Evolutionary conservation across 2,888 invertebrate species (phyloP).

Genomic region (Epinotia brunnichana): DNA sequence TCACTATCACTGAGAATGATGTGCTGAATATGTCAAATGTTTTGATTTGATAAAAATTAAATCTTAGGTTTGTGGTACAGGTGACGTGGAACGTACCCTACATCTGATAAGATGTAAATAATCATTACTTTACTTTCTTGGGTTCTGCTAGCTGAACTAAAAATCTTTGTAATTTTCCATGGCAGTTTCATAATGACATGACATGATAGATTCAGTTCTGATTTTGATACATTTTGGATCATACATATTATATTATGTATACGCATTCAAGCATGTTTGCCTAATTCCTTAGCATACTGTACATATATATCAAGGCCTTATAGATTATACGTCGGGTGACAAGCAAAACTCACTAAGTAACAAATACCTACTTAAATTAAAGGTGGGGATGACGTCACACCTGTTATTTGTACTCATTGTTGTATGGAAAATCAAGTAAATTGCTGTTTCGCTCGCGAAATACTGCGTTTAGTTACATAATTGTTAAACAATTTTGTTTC

Average conservation of each 20-base stretch:
- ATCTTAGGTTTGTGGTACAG: conserved; percentile 55
- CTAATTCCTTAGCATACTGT: background rate
- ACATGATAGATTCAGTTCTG: background rate
- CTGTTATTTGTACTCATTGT: too few relatives aligned
- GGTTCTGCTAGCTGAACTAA: background rate
- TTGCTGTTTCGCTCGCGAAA: too few relatives aligned
- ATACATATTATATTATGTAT: background rate
- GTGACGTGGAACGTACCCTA: conserved; percentile 52
- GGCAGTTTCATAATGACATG: background rate
- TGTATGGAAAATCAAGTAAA: too few relatives aligned
- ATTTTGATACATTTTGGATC: background rate
- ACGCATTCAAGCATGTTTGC: background rate
- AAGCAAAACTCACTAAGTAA: too few relatives aligned
- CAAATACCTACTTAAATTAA: too few relatives aligned
- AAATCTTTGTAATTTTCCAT: background rate
- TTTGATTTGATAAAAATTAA: conserved; percentile 63
- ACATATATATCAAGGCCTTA: too few relatives aligned
- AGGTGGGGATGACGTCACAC: too few relatives aligned
- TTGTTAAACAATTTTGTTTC: too few relatives aligned
- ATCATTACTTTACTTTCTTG: background rate
- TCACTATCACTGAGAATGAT: conserved; percentile 62
- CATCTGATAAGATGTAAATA: conserved; percentile 8
- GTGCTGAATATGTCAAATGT: conserved; percentile 49
- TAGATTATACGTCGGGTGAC: too few relatives aligned
- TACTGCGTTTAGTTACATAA: too few relatives aligned